These are phyloP conservation scores for Steinernema feltiae DNA, from an alignment of 1,140 invertebrate species.

Conservation along the genomic window DNA sequence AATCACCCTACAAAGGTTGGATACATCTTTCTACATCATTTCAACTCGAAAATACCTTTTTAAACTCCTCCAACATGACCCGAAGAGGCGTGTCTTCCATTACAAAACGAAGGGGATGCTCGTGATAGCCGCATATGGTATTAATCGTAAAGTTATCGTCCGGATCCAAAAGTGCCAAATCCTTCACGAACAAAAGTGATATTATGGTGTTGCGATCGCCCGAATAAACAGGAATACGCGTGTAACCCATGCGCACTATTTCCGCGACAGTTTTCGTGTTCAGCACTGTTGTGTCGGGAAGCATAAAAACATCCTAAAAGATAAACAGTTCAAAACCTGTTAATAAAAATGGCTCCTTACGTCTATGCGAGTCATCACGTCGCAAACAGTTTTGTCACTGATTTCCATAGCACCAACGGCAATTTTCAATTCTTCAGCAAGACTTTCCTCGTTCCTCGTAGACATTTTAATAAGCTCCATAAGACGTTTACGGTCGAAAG, in stretches of 20 bases:
- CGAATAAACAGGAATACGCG: conserved; percentile 81
- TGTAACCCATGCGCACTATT: conserved; percentile 86
- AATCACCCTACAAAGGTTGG: conserved; percentile 42
- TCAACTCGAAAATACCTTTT: conserved; percentile 66
- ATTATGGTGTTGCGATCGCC: conserved; percentile 75
- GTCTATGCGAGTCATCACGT: conserved; percentile 63
- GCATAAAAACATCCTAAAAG: conserved; percentile 57
- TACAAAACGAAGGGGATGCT: conserved; percentile 87
- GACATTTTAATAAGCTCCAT: conserved; percentile 84
- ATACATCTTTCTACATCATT: conserved; percentile 1
- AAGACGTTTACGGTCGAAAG: conserved; percentile 88
- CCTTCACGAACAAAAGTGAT: conserved; percentile 89
- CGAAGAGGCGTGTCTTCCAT: conserved; percentile 90
- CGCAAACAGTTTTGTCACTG: conserved; percentile 59
- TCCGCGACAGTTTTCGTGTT: conserved; percentile 74
- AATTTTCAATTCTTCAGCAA: conserved; percentile 61
- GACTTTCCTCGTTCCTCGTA: conserved; percentile 45
- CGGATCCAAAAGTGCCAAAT: conserved; percentile 91
- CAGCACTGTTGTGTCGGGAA: conserved; percentile 51
- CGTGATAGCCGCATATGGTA: conserved; percentile 89
- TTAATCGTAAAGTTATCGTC: conserved; percentile 69
- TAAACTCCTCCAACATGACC: conserved; percentile 91
- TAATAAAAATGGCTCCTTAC: conserved; percentile 60
- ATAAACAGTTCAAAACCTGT: conserved; percentile 26
- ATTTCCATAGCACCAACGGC: conserved; percentile 62